Base-by-base conservation (phyloP, 2,888 invertebrate genomes). In the Volucella zonaria region DNA sequence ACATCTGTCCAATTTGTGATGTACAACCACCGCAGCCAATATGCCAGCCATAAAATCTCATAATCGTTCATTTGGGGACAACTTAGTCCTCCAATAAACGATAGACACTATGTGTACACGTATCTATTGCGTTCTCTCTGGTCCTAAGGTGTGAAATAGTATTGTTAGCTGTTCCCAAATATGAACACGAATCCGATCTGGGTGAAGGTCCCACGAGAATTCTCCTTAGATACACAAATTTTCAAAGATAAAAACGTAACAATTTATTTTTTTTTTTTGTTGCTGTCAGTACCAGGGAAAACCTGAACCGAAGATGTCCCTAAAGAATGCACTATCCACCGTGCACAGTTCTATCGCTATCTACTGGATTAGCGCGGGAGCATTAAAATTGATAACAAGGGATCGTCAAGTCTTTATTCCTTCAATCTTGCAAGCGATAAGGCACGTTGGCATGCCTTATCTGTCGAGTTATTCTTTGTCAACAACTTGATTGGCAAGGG, bases 321-420 rank as follows among this genome's bases (percentile, higher is more conserved):
- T 12, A 9, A 14, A 40, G 6, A 31, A 31, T 31, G 40, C 62
- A 76, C 76, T 52, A 15, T 15, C 47, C 70, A 31, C 31, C 6
- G 31, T 31, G 31, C 31, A 31, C 31, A 6, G 58, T 10, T 70
- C 59, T 74, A 59, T 79, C 80, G 52, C 54, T 83, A 83, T 83
- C 83, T 83, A 11, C 38, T 64, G 85, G 81, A 85, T 85, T 85
- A 85, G 85, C 85, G 85, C 85, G 85, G 76, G 85, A 81, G 85
- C 77, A 77, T 76, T 81, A 77, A 73, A 85, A 81, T 81, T 81
- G 73, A 81, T 83, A 76, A 73, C 74, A 23, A 64, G 61, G 23
- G 64, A 49, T 42, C 10, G 4, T 56, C 43, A 11, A 42, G 9
- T 59, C n/a, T 14, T 15, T 56, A 18, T 47, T 54, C 40, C 23